Evolutionary conservation across 2,113 vertebrate species (phyloP).

Genomic region (Dendropsophus ebraccatus): DNA sequence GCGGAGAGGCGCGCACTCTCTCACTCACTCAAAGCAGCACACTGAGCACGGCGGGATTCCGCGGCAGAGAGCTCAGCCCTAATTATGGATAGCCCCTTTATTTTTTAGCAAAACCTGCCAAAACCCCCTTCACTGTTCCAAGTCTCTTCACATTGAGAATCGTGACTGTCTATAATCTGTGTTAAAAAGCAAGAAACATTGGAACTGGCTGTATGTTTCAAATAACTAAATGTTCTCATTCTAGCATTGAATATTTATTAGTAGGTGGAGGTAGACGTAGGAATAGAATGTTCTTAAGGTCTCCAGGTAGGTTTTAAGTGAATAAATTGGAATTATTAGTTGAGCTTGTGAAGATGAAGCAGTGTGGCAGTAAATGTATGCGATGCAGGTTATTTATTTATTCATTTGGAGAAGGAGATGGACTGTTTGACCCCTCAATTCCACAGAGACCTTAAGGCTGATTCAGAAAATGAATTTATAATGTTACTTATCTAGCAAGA

Average conservation of each 20-base stretch:
- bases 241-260: not conserved
- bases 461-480: constrained; percentile 24
- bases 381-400: not conserved
- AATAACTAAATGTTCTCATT: not conserved
- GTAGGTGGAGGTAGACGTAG: not conserved
- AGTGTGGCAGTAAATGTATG: not conserved
- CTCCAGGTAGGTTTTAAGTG: not conserved
- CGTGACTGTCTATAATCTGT: not conserved
- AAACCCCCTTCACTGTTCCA: too few species aligned
- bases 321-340: not conserved
- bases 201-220: not conserved
- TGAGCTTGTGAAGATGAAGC: not conserved
- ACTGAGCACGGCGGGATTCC: too few species aligned
- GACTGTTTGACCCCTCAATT: not conserved
- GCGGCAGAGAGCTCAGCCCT: too few species aligned
- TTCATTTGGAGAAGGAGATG: constrained; percentile 20
- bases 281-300: not conserved
- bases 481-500: constrained; percentile 8
- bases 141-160: too few species aligned
- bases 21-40: too few species aligned
- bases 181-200: not conserved
- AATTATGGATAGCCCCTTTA: too few species aligned
- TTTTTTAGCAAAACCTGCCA: too few species aligned
- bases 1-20: too few species aligned
- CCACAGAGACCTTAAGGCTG: not conserved